Percentiles rank a stretch among this genome's conserved stretches.
phyloP scores from a whole-genome alignment of 2,113 vertebrate genomes.

The Casuarius casuarius region DNA sequence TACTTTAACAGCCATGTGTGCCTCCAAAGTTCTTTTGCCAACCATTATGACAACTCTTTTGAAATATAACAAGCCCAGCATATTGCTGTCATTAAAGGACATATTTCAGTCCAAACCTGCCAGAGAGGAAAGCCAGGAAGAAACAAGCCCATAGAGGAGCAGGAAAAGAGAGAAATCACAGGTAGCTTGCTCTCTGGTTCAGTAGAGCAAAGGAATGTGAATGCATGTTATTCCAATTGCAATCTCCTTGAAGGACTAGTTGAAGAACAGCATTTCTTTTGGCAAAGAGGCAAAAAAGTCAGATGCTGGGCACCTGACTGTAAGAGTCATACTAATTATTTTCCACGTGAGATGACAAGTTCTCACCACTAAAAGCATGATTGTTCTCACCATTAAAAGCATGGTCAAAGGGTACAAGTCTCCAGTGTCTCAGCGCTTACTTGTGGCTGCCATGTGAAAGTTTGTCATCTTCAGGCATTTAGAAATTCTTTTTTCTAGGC shows the following conservation, averaged over 20 bases:
- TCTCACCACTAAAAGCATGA: neutral
- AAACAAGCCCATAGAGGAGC: neutral
- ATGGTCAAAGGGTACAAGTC: neutral
- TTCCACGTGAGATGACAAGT: neutral
- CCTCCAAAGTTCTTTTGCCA: neutral
- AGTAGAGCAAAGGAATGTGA: neutral
- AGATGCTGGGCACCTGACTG: neutral
- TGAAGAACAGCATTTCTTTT: neutral
- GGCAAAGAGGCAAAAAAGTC: neutral
- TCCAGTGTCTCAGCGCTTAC: neutral
- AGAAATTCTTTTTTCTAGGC: neutral
- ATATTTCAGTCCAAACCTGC: neutral
- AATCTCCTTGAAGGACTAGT: neutral
- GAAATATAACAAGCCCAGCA: neutral
- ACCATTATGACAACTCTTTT: neutral
- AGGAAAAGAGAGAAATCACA: neutral
- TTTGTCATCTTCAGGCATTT: neutral
- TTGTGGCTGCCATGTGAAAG: neutral
- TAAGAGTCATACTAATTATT: neutral
- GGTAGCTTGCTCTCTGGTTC: neutral
- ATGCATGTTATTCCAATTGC: neutral
- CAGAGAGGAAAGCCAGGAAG: neutral
- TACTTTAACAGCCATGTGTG: neutral
- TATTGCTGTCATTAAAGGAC: neutral
- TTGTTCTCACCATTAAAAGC: neutral